Evolutionary conservation across 2,797 vertebrate genomes (phyloP).

Genomic region (Thunnus albacares): DNA sequence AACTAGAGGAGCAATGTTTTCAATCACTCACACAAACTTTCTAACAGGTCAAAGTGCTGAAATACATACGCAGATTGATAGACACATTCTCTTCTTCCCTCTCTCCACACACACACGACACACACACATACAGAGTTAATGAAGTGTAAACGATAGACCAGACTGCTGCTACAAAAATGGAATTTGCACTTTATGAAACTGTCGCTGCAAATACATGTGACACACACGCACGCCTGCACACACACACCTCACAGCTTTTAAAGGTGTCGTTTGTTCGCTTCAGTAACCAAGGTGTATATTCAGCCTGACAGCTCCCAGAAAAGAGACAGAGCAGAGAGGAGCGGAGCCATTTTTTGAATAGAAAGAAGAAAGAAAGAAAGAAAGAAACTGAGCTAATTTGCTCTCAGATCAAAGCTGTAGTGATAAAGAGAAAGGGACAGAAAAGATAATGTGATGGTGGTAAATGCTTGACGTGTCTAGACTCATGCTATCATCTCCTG

Average conservation of each 20-base stretch:
- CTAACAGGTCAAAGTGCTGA: constrained; percentile 17
- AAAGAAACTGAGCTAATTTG: not conserved
- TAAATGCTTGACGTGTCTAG: constrained; percentile 1
- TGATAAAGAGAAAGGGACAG: not conserved
- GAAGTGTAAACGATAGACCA: constrained; percentile 71
- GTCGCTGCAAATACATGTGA: constrained; percentile 41
- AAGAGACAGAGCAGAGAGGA: constrained; percentile 42
- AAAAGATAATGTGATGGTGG: not conserved
- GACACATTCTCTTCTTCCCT: constrained; percentile 6
- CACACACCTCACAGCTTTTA: constrained; percentile 59
- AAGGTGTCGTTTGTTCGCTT: constrained; percentile 75
- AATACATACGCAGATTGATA: constrained; percentile 17
- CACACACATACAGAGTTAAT: constrained; percentile 51
- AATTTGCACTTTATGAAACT: constrained; percentile 77
- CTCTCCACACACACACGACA: constrained; percentile 9
- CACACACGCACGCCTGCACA: constrained; percentile 39
- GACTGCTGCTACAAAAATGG: constrained; percentile 68
- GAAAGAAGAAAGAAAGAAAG: constrained; percentile 9
- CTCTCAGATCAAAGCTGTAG: constrained; percentile 5
- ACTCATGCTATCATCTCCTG: constrained; percentile 50
- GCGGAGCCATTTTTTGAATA: constrained; percentile 7
- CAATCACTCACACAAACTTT: constrained; percentile 29
- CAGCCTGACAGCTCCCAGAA: constrained; percentile 67
- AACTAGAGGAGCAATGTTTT: not conserved
- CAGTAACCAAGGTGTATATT: constrained; percentile 71